phyloP scores from a whole-genome alignment of 2,113 vertebrate species.

The Muntiacus reevesi region DNA sequence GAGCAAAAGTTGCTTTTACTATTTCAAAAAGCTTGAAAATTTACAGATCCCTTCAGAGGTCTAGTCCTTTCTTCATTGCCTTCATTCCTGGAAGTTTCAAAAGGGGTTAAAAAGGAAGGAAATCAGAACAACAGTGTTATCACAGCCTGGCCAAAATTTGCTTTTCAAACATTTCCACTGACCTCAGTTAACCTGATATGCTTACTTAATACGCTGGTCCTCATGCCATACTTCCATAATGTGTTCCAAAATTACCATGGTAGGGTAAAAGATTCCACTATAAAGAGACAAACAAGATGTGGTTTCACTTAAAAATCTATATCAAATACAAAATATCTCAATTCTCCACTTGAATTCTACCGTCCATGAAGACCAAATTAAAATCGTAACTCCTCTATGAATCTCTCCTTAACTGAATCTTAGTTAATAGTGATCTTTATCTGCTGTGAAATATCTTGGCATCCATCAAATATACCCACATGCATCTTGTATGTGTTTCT shows the following conservation, averaged over 20 bases:
- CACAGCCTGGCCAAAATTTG: neutral
- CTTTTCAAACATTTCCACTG: neutral
- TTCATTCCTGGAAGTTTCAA: neutral
- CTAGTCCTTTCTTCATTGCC: neutral
- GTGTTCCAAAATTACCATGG: neutral
- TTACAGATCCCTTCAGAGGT: neutral
- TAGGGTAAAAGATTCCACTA: neutral
- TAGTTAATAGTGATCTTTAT: neutral
- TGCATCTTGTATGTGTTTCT: neutral
- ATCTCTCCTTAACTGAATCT: neutral
- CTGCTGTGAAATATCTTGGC: neutral
- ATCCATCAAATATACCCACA: neutral
- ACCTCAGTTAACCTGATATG: neutral
- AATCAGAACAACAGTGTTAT: neutral
- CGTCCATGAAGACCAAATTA: neutral
- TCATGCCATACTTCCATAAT: neutral
- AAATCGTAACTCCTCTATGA: neutral
- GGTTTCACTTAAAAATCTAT: neutral
- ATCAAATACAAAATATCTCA: neutral
- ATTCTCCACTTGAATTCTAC: neutral
- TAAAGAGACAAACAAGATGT: neutral
- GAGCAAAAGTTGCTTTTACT: neutral
- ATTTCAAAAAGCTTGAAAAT: neutral
- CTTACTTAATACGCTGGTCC: neutral
- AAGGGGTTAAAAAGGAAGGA: neutral